These are phyloP conservation scores for Epinephelus awoara DNA, from an alignment of 2,797 vertebrate genomes.

Conservation along the genomic window DNA sequence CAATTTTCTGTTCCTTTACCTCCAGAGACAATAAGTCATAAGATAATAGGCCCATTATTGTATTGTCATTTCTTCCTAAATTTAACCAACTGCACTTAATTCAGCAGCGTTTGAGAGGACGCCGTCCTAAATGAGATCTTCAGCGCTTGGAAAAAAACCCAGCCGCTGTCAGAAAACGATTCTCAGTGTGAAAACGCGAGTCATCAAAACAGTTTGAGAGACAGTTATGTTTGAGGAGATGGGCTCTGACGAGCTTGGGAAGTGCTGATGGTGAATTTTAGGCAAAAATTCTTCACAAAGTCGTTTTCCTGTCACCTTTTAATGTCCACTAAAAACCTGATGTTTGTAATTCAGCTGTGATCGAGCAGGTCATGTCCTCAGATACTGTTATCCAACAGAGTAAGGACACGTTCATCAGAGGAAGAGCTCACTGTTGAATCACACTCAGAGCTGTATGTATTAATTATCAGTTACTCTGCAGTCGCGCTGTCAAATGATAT, in stretches of 20 bases:
- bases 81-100: constrained; percentile 66
- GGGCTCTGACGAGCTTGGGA: background rate
- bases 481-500: background rate
- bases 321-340: background rate
- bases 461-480: background rate
- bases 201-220: constrained; percentile 35
- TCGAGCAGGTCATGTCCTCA: background rate
- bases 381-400: background rate
- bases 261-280: background rate
- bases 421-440: background rate
- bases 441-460: background rate
- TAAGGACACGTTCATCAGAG: background rate
- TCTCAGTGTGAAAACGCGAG: constrained; percentile 35
- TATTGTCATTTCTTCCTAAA: constrained; percentile 68
- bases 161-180: constrained; percentile 6
- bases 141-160: background rate
- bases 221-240: constrained; percentile 23
- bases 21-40: constrained; percentile 69
- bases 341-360: background rate
- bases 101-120: constrained; percentile 29
- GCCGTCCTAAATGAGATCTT: constrained; percentile 32
- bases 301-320: background rate
- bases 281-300: background rate
- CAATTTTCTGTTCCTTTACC: constrained; percentile 72
- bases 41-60: constrained; percentile 72